Base-by-base conservation (phyloP, 2,797 vertebrate species). In the Distichodus sexfasciatus region DNA sequence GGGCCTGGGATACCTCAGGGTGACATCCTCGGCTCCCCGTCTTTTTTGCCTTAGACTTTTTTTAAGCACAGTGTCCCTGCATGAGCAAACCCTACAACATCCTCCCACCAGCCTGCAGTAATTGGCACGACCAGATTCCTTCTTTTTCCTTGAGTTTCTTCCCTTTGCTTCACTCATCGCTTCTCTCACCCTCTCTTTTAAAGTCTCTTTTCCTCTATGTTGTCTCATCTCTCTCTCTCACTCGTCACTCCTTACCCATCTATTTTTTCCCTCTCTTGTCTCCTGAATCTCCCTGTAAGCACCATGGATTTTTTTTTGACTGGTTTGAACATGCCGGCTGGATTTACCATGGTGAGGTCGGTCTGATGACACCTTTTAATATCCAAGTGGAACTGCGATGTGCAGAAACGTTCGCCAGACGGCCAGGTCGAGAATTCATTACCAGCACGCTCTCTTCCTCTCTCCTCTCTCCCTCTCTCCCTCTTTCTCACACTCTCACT, bases 361-460 rank as follows among this genome's bases (percentile, higher is more conserved):
- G 85, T 81, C 84, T 82, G 63, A 75, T 88, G 91, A 85, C 86
- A 85, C 75, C 71, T 84, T 92, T 93, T 93, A 93, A 93, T 93
- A 94, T 93, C 91, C 87, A 89, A 85, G 79, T 89, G 87, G 54
- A 84, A 88, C 82, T 89, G 11, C 14, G 5, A 7, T 21, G 29
- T 88, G 71, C 83, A 73, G 83, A 81, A 43, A 84, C 60, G 82
- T 87, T 91, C 88, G 90, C 88, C 86, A 90, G 79, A 74, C 65
- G 74, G 60, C 68, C n/a, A 6, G 68, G 63, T 65, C 70, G 65
- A 77, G 75, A 83, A 88, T 86, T 85, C 88, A 90, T 90, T 90
- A 89, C 86, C 85, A 70, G 76, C 78, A 78, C 72, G 75, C 74
- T 72, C 82, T 59, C 79, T 69, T 57, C 31, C 66, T 73, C 68